phyloP scores from a whole-genome alignment of 1,140 invertebrate species.

The Diprion similis region DNA sequence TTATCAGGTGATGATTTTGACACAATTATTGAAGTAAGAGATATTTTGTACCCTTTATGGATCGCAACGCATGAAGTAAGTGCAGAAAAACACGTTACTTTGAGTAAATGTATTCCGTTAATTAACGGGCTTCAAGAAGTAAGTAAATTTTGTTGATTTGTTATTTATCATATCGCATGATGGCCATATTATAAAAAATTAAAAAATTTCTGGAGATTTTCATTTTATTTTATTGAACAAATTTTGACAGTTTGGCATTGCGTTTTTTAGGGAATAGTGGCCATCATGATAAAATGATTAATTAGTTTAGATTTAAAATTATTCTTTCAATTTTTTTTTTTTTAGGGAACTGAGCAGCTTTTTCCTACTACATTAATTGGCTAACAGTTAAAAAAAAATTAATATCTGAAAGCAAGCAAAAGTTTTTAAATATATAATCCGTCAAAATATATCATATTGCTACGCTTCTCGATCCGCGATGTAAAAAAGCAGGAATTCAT shows the following conservation, averaged over 20 bases:
- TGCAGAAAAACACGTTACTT: slow-evolving; percentile 14
- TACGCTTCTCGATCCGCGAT: background rate
- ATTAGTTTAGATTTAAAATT: background rate
- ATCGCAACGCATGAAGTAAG: slow-evolving; percentile 11
- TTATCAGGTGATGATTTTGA: slow-evolving; percentile 14
- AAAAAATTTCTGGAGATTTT: too few relatives aligned
- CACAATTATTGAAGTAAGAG: slow-evolving; percentile 15
- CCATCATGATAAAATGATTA: too few relatives aligned
- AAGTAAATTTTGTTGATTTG: background rate
- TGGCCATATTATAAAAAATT: too few relatives aligned
- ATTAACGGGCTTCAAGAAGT: slow-evolving; percentile 7
- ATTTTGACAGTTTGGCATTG: too few relatives aligned
- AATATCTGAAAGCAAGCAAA: background rate
- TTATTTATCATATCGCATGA: too few relatives aligned
- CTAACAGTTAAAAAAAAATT: slow-evolving; percentile 1
- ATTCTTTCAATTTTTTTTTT: background rate
- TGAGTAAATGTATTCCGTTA: slow-evolving; percentile 20
- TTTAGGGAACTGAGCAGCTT: background rate
- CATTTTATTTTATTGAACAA: too few relatives aligned
- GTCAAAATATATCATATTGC: slow-evolving; percentile 6
- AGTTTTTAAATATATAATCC: background rate
- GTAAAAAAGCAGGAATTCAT: background rate
- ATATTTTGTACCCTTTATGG: slow-evolving; percentile 17
- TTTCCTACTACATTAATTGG: slow-evolving; percentile 6
- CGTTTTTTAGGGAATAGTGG: too few relatives aligned